These are phyloP conservation scores for Puma concolor DNA, from an alignment of 2,113 vertebrate species.

Conservation along the genomic window DNA sequence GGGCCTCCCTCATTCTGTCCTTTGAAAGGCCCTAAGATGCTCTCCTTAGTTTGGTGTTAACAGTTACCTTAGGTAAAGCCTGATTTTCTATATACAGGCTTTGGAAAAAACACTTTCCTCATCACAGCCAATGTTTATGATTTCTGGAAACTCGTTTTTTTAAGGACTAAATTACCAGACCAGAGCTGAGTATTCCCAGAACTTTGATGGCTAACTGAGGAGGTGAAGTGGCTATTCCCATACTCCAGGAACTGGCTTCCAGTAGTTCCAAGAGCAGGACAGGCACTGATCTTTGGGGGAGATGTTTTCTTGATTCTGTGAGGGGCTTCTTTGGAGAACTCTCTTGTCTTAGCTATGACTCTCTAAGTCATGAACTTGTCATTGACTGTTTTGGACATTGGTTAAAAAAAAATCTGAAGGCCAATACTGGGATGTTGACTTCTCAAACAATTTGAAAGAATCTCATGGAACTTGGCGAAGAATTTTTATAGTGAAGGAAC, in stretches of 20 bases:
- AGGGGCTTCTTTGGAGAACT: not conserved
- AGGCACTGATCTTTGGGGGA: not conserved
- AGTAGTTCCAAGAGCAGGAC: not conserved
- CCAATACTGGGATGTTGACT: not conserved
- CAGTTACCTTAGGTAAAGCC: not conserved
- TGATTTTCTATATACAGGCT: not conserved
- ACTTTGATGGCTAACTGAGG: not conserved
- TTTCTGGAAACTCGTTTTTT: not conserved
- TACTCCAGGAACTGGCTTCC: not conserved
- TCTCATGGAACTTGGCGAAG: not conserved
- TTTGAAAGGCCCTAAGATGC: not conserved
- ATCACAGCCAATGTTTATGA: not conserved
- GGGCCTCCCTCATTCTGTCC: not conserved
- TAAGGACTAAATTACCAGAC: not conserved
- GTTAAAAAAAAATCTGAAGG: constrained; percentile 2
- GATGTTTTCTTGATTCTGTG: not conserved
- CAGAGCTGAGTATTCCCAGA: not conserved
- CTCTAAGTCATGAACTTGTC: not conserved
- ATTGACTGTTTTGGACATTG: not conserved
- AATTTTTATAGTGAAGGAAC: not conserved
- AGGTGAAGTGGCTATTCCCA: not conserved
- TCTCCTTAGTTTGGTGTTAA: not conserved
- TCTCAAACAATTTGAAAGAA: not conserved
- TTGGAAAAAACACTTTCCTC: not conserved
- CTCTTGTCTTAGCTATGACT: not conserved